These are phyloP conservation scores for Styela plicata DNA, from an alignment of 23 tunicate genomes.

Conservation along the genomic window DNA sequence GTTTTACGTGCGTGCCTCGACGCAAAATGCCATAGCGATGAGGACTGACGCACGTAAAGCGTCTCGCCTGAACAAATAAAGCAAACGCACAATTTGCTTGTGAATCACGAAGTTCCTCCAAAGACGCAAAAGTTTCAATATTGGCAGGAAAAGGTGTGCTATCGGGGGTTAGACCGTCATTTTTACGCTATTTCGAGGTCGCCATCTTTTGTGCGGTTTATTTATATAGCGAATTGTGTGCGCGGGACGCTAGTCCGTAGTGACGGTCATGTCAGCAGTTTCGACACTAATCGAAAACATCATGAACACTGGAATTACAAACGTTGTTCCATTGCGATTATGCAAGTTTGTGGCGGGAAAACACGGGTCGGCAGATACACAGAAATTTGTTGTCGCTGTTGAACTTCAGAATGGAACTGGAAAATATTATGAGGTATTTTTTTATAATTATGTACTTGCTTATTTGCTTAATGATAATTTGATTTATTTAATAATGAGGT, in stretches of 20 bases:
- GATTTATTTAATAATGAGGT: too few species aligned
- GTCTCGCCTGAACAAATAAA: neutral
- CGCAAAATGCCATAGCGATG: neutral
- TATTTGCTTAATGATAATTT: too few species aligned
- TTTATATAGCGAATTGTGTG: neutral
- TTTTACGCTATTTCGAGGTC: neutral
- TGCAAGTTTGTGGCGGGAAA: neutral
- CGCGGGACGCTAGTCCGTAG: neutral
- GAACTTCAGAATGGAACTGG: constrained; percentile 12
- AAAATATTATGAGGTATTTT: constrained; percentile 2
- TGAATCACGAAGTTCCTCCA: neutral
- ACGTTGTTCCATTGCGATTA: constrained; percentile 3
- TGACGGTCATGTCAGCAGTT: constrained; percentile 6
- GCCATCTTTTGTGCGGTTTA: neutral
- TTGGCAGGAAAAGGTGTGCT: neutral
- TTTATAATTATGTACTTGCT: too few species aligned
- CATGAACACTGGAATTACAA: constrained; percentile 21
- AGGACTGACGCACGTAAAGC: neutral
- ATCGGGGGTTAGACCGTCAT: neutral
- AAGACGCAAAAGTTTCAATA: neutral
- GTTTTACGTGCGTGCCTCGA: neutral
- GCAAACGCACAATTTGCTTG: neutral
- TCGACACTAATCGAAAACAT: constrained; percentile 1
- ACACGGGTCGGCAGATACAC: neutral
- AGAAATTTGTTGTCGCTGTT: neutral